Evolutionary conservation across 2,797 vertebrate species (phyloP).

Genomic region (Lagorchestes hirsutus): DNA sequence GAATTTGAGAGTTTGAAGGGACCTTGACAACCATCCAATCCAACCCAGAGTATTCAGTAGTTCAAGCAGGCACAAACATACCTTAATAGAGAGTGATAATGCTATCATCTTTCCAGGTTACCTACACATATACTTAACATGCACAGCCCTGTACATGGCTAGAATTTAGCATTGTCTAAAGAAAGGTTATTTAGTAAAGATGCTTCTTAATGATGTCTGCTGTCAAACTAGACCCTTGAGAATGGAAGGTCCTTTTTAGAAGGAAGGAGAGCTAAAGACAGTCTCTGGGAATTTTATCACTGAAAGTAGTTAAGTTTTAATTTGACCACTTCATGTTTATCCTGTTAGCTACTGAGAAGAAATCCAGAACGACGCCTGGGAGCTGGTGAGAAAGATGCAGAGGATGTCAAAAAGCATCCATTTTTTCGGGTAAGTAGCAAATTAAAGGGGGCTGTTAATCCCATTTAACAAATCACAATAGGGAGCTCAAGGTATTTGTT

Average conservation of each 20-base stretch:
- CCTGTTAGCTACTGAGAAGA: conserved; percentile 93
- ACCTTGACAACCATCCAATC: background rate
- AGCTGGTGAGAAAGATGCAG: conserved; percentile 96
- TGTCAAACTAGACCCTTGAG: background rate
- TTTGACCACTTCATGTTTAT: conserved; percentile 54
- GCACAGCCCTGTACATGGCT: background rate
- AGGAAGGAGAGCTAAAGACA: conserved; percentile 26
- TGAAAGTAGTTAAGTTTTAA: conserved; percentile 39
- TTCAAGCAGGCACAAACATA: background rate
- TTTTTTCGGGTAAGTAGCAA: conserved; percentile 94
- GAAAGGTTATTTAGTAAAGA: background rate
- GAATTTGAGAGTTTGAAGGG: background rate
- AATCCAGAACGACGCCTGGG: conserved; percentile 97
- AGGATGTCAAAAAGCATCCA: conserved; percentile 98
- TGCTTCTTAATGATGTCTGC: no score
- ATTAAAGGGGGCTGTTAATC: background rate
- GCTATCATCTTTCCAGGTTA: background rate
- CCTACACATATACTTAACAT: background rate
- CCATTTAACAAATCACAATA: background rate
- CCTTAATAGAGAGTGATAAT: background rate
- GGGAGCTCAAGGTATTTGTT: conserved; percentile 65
- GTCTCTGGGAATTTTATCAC: conserved; percentile 6
- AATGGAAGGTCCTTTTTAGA: background rate
- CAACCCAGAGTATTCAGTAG: background rate
- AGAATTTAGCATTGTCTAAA: background rate